phyloP scores from a whole-genome alignment of 2,797 vertebrate species.

The Pseudotriccus pelzelni region DNA sequence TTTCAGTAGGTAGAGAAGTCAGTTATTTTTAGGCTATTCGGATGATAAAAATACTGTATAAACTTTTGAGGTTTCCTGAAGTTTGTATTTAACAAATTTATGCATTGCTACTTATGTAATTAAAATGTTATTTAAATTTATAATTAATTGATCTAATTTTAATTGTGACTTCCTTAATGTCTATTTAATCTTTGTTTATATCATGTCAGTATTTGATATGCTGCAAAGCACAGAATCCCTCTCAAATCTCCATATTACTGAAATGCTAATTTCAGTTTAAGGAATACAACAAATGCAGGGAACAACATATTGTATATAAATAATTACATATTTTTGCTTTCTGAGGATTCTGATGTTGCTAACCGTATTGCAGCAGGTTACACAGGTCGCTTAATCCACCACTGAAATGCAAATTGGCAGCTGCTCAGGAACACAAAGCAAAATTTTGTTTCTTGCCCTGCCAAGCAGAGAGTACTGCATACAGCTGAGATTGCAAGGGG shows the following conservation, averaged over 20 bases:
- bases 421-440: neutral
- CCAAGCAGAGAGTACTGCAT: neutral
- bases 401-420: neutral
- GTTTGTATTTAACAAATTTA: neutral
- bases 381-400: neutral
- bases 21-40: neutral
- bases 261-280: neutral
- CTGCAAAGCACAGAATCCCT: neutral
- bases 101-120: rapidly evolving
- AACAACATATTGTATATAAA: rapidly evolving
- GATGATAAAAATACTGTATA: neutral
- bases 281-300: neutral
- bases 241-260: neutral
- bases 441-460: neutral
- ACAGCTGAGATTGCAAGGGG: neutral
- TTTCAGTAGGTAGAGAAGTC: neutral
- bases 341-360: neutral
- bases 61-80: neutral
- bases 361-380: neutral
- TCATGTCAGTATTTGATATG: neutral
- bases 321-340: neutral
- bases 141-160: neutral
- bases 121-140: neutral
- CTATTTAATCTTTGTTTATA: neutral
- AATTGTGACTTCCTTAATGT: neutral